Percentiles rank a stretch among this genome's conserved stretches.
Conservation (phyloP, 2,888 invertebrate species). For the Lacanobia wlatinum region DNA sequence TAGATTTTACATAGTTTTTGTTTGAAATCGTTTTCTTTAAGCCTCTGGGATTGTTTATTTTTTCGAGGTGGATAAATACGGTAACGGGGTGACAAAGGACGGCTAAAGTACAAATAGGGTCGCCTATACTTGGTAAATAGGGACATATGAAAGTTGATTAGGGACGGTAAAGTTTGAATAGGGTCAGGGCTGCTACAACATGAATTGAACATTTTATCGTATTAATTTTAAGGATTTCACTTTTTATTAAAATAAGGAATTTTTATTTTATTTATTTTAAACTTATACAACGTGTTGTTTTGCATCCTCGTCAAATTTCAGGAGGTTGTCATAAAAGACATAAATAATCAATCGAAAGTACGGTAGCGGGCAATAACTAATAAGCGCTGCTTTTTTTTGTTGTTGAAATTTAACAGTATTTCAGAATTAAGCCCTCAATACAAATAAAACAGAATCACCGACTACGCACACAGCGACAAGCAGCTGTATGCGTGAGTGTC, state of each 20-base stretch:
- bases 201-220: constrained; percentile 28
- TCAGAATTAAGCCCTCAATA: no score
- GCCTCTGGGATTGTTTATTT: constrained; percentile 29
- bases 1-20: constrained; percentile 32
- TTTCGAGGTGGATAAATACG: constrained; percentile 31
- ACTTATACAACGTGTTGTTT: no score
- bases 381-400: no score
- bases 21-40: constrained; percentile 21
- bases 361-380: no score
- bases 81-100: constrained; percentile 29
- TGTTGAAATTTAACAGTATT: no score
- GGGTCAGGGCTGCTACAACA: constrained; percentile 33
- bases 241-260: constrained; percentile 31
- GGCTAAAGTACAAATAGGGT: constrained; percentile 30
- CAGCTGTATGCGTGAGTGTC: no score
- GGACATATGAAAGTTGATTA: constrained; percentile 31
- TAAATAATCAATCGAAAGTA: no score
- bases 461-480: no score
- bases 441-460: no score
- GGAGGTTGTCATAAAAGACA: no score
- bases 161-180: constrained; percentile 30
- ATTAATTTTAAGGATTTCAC: constrained; percentile 26
- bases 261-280: constrained; percentile 28
- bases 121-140: constrained; percentile 28
- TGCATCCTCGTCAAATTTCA: no score